Percentiles rank a stretch among this genome's conserved stretches.
These are phyloP conservation scores for Regulus satrapa DNA, from an alignment of 2,113 vertebrate species.

Conservation along the genomic window DNA sequence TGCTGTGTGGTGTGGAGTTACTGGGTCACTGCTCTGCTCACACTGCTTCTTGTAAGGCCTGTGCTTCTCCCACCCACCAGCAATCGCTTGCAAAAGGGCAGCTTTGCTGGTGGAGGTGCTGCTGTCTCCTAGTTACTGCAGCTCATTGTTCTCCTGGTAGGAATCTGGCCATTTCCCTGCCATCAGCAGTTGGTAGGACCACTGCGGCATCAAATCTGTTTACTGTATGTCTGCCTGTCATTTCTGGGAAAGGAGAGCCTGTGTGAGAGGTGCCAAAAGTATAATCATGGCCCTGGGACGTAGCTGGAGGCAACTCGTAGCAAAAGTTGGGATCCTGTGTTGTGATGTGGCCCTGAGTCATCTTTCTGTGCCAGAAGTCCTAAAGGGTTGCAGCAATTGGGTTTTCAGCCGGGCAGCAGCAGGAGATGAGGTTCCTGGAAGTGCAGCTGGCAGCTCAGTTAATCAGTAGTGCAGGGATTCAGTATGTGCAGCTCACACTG, in stretches of 20 bases:
- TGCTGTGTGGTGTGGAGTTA: background rate
- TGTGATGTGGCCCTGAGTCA: background rate
- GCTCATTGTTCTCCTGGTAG: background rate
- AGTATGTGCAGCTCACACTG: fast-evolving
- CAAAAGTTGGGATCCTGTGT: background rate
- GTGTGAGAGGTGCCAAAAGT: background rate
- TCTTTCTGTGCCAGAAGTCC: background rate
- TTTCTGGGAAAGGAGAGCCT: background rate
- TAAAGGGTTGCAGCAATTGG: background rate
- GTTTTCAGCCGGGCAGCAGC: background rate
- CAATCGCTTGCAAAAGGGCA: background rate
- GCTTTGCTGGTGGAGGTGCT: background rate
- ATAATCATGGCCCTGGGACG: background rate
- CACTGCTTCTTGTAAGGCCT: background rate
- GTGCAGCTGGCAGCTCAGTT: background rate
- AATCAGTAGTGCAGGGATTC: background rate
- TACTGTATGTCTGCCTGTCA: background rate
- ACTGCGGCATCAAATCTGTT: background rate
- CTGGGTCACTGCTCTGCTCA: background rate
- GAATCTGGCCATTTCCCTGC: background rate
- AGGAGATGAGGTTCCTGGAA: background rate
- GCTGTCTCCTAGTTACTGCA: background rate
- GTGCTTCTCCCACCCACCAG: background rate
- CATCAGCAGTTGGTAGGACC: background rate
- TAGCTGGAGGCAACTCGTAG: background rate